Evolutionary conservation across 2,113 vertebrate genomes (phyloP).

Genomic region (Climacteris rufus): DNA sequence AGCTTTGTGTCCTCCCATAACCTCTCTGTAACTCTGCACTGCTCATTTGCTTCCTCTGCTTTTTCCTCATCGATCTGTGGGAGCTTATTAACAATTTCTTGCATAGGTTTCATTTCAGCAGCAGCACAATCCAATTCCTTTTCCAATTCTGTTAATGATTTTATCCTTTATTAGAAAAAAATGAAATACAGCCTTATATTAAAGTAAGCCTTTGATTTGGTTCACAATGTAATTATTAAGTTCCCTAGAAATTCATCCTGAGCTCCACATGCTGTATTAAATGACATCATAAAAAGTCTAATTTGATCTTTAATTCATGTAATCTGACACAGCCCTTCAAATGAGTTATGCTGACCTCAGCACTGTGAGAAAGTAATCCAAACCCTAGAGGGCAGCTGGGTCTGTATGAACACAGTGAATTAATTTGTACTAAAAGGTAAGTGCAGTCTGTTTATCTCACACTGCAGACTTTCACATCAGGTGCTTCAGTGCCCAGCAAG

Average conservation of each 20-base stretch:
- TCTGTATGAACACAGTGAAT: background rate
- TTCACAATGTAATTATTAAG: background rate
- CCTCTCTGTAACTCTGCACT: conserved; percentile 66
- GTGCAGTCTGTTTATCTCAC: background rate
- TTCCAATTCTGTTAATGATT: conserved; percentile 80
- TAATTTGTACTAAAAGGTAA: background rate
- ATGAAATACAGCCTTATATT: background rate
- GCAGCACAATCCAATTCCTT: conserved; percentile 74
- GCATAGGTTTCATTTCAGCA: conserved; percentile 75
- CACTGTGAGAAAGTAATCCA: background rate
- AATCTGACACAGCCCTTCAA: background rate
- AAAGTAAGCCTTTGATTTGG: background rate
- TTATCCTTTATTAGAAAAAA: conserved; percentile 76
- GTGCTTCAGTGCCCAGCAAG: background rate
- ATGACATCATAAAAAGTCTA: background rate
- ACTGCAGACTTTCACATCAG: background rate
- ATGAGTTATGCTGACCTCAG: background rate
- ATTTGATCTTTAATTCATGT: background rate
- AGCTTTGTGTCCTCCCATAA: conserved; percentile 82
- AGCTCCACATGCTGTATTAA: background rate
- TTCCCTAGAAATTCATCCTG: background rate
- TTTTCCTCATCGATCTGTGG: conserved; percentile 39
- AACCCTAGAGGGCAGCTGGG: background rate
- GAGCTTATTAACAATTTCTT: conserved; percentile 66
- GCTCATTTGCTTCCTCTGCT: conserved; percentile 59